These are phyloP conservation scores for Ctenochaetus hawaiiensis DNA, from an alignment of 2,797 vertebrate species.

Conservation along the genomic window DNA sequence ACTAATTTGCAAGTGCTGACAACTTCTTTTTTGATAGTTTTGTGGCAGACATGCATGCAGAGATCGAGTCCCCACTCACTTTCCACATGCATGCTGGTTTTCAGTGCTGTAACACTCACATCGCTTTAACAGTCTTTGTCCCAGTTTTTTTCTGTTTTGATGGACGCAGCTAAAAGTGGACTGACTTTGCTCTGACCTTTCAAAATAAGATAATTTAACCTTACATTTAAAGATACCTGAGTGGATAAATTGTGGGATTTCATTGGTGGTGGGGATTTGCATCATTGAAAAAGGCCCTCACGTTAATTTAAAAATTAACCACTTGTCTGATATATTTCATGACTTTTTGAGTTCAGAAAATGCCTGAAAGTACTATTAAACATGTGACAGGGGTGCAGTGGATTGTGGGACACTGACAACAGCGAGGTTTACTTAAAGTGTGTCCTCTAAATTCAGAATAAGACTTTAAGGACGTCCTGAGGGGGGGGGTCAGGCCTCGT, in stretches of 20 bases:
- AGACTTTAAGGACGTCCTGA: background rate
- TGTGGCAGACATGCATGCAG: background rate
- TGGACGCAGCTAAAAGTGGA: background rate
- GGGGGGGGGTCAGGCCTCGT: background rate
- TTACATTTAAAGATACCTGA: background rate
- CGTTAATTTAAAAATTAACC: background rate
- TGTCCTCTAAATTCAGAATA: background rate
- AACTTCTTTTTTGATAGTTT: too few species aligned
- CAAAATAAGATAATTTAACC: background rate
- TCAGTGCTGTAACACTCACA: background rate
- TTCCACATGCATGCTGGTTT: slow-evolving; percentile 12
- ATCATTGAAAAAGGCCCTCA: background rate
- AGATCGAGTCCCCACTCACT: background rate
- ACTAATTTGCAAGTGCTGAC: too few species aligned
- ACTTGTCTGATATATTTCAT: background rate
- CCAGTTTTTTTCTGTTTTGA: slow-evolving; percentile 6
- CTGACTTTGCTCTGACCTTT: background rate
- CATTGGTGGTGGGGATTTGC: background rate
- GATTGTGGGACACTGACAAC: background rate
- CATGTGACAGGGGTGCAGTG: background rate
- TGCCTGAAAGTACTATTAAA: background rate
- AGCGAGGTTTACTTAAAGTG: background rate
- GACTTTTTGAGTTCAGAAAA: background rate
- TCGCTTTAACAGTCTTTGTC: slow-evolving; percentile 6
- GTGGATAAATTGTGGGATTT: background rate